Evolutionary conservation across 2,113 vertebrate genomes (phyloP).

Genomic region (Colistium nudipinnis): DNA sequence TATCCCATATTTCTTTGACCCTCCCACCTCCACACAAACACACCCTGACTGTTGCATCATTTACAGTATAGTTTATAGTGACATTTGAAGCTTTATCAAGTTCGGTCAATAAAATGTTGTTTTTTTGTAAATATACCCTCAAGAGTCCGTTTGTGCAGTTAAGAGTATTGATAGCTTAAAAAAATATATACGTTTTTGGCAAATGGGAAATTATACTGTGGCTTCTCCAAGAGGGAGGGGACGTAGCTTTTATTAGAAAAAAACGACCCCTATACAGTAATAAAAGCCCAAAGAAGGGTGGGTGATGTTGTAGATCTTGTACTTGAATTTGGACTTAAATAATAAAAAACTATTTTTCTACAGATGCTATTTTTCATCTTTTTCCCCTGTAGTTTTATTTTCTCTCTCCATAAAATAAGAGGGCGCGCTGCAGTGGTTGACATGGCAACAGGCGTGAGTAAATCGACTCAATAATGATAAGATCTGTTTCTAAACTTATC

Average conservation of each 20-base stretch:
- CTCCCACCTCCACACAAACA: slow-evolving; percentile 2
- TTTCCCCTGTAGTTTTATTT: too few species aligned
- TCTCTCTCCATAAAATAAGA: too few species aligned
- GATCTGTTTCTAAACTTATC: too few species aligned
- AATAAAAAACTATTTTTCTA: slow-evolving; percentile 54
- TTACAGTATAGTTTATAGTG: slow-evolving; percentile 5
- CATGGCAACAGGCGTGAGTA: too few species aligned
- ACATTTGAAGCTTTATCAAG: slow-evolving; percentile 8
- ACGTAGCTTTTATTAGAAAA: slow-evolving; percentile 15
- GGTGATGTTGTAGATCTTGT: slow-evolving; percentile 1
- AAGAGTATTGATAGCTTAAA: background rate
- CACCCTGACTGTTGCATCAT: background rate
- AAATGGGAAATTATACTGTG: background rate
- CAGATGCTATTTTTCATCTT: background rate
- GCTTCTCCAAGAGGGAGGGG: background rate
- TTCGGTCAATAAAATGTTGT: slow-evolving; percentile 37
- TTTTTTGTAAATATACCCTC: slow-evolving; percentile 54
- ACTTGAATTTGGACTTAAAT: slow-evolving; percentile 30
- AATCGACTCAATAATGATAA: too few species aligned
- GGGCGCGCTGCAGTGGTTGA: too few species aligned
- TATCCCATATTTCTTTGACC: background rate
- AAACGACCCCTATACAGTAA: background rate
- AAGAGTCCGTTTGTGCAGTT: slow-evolving; percentile 21
- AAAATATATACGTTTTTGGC: too few species aligned
- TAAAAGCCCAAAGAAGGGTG: background rate